Evolutionary conservation across 2,113 vertebrate genomes (phyloP).

Genomic region (Chiloscyllium plagiosum): DNA sequence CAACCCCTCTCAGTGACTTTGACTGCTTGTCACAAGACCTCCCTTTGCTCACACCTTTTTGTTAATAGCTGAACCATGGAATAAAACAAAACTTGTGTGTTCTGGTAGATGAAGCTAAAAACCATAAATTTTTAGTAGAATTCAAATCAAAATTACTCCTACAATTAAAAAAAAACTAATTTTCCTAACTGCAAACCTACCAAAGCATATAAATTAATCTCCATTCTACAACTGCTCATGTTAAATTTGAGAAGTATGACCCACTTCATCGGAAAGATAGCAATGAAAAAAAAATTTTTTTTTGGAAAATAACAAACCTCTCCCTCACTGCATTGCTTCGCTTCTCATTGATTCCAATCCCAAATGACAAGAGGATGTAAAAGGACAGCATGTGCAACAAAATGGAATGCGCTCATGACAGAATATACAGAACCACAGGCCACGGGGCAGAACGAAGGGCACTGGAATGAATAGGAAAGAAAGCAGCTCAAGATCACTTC

Average conservation of each 20-base stretch:
- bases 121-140: neutral
- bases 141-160: neutral
- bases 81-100: neutral
- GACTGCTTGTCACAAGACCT: too few relatives aligned
- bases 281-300: neutral
- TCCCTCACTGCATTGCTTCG: neutral
- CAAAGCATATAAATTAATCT: neutral
- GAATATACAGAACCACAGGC: constrained; percentile 39
- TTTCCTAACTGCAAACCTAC: neutral
- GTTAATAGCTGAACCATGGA: neutral
- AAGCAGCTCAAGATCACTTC: constrained; percentile 42
- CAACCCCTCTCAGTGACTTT: too few relatives aligned
- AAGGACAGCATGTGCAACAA: neutral
- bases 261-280: neutral
- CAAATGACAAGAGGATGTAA: neutral
- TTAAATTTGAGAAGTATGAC: neutral
- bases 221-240: neutral
- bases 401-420: neutral
- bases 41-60: too few relatives aligned
- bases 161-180: neutral
- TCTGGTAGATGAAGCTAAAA: neutral
- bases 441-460: constrained; percentile 28
- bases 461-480: constrained; percentile 2
- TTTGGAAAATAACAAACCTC: neutral
- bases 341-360: neutral